phyloP scores from a whole-genome alignment of 37 sponge, comb jelly and placozoan genomes.

The Cladorhizidae sp. region DNA sequence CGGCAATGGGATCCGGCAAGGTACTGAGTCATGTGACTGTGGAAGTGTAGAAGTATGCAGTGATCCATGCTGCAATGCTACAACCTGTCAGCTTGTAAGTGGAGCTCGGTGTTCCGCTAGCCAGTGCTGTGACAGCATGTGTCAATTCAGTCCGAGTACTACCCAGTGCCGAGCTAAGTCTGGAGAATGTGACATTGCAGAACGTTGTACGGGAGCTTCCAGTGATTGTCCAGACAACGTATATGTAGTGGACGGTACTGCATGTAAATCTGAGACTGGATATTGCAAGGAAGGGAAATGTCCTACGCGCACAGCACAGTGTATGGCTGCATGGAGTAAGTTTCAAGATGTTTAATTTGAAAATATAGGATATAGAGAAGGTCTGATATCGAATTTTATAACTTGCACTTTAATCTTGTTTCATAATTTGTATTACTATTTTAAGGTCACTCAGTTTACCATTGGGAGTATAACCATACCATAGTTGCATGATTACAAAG shows the following conservation, averaged over 20 bases:
- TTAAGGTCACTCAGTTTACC: too few relatives aligned
- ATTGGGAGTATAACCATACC: too few relatives aligned
- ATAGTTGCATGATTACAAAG: too few relatives aligned
- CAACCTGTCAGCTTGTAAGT: constrained; percentile 52
- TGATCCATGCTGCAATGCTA: constrained; percentile 79
- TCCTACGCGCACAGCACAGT: constrained; percentile 15
- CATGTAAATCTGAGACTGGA: constrained; percentile 11
- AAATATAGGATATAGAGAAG: background rate
- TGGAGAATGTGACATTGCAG: constrained; percentile 54
- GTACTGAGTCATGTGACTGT: constrained; percentile 72
- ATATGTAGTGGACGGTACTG: constrained; percentile 12
- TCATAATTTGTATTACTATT: background rate
- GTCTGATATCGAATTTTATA: background rate
- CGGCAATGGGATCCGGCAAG: constrained; percentile 79
- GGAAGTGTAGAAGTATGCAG: constrained; percentile 55
- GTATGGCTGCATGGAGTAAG: constrained; percentile 12
- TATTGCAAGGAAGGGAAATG: constrained; percentile 33
- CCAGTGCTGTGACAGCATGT: constrained; percentile 37
- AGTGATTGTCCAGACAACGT: constrained; percentile 46
- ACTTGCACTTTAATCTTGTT: background rate
- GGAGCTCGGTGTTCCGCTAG: constrained; percentile 58
- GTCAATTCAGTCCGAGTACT: constrained; percentile 20
- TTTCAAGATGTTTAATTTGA: too few relatives aligned
- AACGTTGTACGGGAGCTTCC: constrained; percentile 43
- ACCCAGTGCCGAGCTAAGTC: constrained; percentile 28